Conservation (phyloP, 2,888 invertebrate genomes). For the Dione vanillae region DNA sequence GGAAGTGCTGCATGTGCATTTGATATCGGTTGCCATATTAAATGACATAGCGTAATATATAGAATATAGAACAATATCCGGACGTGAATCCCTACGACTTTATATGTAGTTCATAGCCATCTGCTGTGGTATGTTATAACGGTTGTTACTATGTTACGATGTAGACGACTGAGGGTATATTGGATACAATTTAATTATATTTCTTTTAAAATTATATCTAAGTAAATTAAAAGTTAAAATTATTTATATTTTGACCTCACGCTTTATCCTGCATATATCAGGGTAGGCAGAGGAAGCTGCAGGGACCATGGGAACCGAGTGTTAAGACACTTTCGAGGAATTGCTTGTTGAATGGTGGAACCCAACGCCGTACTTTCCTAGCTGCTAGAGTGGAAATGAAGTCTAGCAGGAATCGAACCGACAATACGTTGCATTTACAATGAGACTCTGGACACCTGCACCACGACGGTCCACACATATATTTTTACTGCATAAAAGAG, state of each 20-base stretch:
- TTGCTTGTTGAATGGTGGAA: background rate
- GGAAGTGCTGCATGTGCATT: background rate
- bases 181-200: background rate
- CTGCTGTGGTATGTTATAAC: constrained; percentile 1
- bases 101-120: constrained; percentile 13
- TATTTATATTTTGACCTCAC: background rate
- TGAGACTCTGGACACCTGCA: too few relatives aligned
- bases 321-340: background rate
- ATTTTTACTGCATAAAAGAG: too few relatives aligned
- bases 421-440: too few relatives aligned
- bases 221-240: too few relatives aligned
- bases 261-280: background rate
- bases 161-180: background rate
- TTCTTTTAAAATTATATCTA: too few relatives aligned
- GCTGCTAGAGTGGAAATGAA: too few relatives aligned
- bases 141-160: background rate
- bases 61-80: constrained; percentile 16
- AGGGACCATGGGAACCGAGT: background rate
- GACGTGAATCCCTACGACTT: constrained; percentile 28
- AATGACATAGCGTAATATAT: constrained; percentile 24
- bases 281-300: background rate
- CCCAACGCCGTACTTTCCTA: background rate
- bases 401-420: too few relatives aligned
- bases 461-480: too few relatives aligned
- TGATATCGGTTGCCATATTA: constrained; percentile 16